Base-by-base conservation (phyloP, 2,797 vertebrate genomes). In the Mergus octosetaceus region DNA sequence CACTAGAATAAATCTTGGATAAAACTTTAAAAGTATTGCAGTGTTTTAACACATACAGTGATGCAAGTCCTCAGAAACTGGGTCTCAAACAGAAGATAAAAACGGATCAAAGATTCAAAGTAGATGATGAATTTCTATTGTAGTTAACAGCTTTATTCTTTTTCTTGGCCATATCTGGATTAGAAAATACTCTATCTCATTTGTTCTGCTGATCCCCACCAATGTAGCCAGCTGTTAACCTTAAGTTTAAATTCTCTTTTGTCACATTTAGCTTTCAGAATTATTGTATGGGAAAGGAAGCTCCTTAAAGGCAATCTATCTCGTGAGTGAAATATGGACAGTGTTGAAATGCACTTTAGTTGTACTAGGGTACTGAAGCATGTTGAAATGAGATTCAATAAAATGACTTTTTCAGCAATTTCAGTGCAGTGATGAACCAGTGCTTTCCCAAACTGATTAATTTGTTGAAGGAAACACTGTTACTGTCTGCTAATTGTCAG, bases 391-490 rank as follows among this genome's bases (percentile, higher is more conserved):
- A 57, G 36, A 84, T 80, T 95, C 64, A 71, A 61, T 76, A 82
- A 95, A 41, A 74, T 49, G 85, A 86, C 75, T 53, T 93, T 95
- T 96, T 82, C 80, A 81, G 56, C 65, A 82, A 78, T 91, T 94
- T 85, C 78, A 73, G 39, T 78, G 45, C 71, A 87, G 49, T 58
- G 60, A 85, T 94, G 86, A 95, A 72, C 87, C 95, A 94, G 88
- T 95, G 93, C 90, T 92, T 76, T 96, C 58, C 14, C 75, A 93
- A 95, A 80, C 72, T 85, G 89, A 97, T 92, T 93, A 97, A 96
- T 96, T 97, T 93, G 96, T 97, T 97, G 94, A 94, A 96, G 60
- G 79, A 90, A 96, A 53, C 58, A 85, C 64, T 93, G 87, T 78
- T 79, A 28, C 89, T 96, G 93, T 92, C 85, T 92, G 45, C 39